Evolutionary conservation across 2,113 vertebrate genomes (phyloP).

Genomic region (Sciurus niger): DNA sequence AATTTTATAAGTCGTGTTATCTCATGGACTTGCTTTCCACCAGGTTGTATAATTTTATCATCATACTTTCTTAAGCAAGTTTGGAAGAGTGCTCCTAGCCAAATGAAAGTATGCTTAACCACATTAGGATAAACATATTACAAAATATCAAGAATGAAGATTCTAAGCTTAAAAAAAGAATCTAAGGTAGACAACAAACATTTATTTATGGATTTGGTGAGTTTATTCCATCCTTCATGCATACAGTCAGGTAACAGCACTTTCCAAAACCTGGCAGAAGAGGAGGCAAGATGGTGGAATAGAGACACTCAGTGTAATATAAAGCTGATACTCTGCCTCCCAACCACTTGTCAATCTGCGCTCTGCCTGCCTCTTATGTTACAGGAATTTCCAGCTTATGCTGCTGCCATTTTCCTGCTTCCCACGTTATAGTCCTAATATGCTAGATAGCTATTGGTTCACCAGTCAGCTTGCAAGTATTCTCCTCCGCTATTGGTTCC

Average conservation of each 20-base stretch:
- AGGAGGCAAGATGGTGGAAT: neutral
- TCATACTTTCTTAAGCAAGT: neutral
- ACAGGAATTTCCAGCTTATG: too few species aligned
- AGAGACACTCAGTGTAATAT: neutral
- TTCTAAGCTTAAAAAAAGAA: neutral
- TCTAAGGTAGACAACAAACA: neutral
- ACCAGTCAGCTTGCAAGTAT: too few species aligned
- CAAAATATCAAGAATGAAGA: conserved; percentile 31
- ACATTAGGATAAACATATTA: neutral
- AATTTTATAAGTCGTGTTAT: conserved; percentile 46
- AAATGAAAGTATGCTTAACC: conserved; percentile 11
- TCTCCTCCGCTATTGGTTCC: too few species aligned
- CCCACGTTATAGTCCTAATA: too few species aligned
- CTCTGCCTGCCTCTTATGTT: too few species aligned
- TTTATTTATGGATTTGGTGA: neutral
- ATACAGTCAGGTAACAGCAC: neutral
- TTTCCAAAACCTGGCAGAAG: neutral
- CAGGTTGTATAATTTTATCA: conserved; percentile 14
- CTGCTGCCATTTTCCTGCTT: too few species aligned
- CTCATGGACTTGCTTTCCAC: neutral
- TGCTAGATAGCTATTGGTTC: too few species aligned
- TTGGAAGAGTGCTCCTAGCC: conserved; percentile 1
- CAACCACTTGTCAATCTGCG: too few species aligned
- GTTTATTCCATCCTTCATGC: neutral
- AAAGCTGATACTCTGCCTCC: too few species aligned